A percentile compares a stretch with the other conserved stretches of the same genome.
Evolutionary conservation across 1,140 invertebrate species (phyloP).

Genomic region (Lepidostoma basale): DNA sequence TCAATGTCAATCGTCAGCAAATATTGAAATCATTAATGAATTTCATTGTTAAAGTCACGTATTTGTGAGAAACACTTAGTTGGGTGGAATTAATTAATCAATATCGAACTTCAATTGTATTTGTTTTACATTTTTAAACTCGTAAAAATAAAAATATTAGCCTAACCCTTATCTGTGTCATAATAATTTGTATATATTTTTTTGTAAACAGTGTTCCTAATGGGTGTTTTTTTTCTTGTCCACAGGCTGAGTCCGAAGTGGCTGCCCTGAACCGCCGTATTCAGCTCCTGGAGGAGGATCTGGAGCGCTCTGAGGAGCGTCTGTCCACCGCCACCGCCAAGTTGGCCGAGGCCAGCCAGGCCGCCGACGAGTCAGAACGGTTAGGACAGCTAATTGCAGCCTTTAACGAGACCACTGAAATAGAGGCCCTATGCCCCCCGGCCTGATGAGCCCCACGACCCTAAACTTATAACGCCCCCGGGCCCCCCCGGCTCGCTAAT

Average conservation of each 20-base stretch:
- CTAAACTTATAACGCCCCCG: not conserved
- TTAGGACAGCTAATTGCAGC: conserved; percentile 61
- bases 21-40: too few species aligned
- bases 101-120: not conserved
- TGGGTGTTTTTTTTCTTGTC: conserved; percentile 15
- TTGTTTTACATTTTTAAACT: not conserved
- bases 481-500: not conserved
- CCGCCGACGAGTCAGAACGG: conserved; percentile 99
- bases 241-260: conserved; percentile 97
- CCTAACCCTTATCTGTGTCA: too few species aligned
- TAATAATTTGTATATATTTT: too few species aligned
- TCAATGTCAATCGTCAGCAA: too few species aligned
- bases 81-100: too few species aligned
- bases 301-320: conserved; percentile 97
- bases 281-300: conserved; percentile 97
- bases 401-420: not conserved
- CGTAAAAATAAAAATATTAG: too few species aligned
- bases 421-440: not conserved
- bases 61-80: too few species aligned
- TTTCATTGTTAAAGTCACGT: too few species aligned
- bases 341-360: conserved; percentile 97
- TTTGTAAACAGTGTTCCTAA: too few species aligned
- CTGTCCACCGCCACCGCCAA: conserved; percentile 95
- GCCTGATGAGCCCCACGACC: not conserved
- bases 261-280: conserved; percentile 97